A percentile compares a stretch with the other conserved stretches of the same genome.
Evolutionary conservation across 2,888 invertebrate species (phyloP).

Genomic region (Lasiommata megera): DNA sequence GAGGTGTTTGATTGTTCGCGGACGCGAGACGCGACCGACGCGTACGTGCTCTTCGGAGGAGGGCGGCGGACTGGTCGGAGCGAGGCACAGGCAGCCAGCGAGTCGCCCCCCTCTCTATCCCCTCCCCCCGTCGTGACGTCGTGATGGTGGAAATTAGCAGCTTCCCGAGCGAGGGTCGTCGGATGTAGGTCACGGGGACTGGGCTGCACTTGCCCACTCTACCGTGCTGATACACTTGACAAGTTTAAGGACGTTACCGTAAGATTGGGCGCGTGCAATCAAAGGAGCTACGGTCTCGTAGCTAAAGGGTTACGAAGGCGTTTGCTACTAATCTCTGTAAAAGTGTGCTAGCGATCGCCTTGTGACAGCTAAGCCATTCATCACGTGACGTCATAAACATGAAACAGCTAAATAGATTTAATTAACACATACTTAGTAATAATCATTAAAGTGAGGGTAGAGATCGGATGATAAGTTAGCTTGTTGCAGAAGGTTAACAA

Average conservation of each 20-base stretch:
- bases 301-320: conserved; percentile 31
- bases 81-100: conserved; percentile 49
- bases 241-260: conserved; percentile 77
- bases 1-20: conserved; percentile 42
- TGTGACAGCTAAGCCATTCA: no score
- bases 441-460: no score
- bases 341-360: no score
- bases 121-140: conserved; percentile 66
- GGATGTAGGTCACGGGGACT: conserved; percentile 80
- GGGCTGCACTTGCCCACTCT: conserved; percentile 76
- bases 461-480: no score
- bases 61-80: conserved; percentile 68
- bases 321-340: neutral
- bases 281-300: conserved; percentile 38
- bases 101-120: conserved; percentile 52
- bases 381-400: no score
- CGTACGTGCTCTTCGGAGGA: conserved; percentile 62
- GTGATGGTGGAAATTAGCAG: conserved; percentile 79
- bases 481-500: no score
- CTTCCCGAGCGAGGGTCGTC: conserved; percentile 80
- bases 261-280: conserved; percentile 54
- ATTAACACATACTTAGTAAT: no score
- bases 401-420: no score
- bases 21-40: conserved; percentile 51
- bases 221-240: conserved; percentile 72